A percentile compares a stretch with the other conserved stretches of the same genome.
phyloP scores from a whole-genome alignment of 37 sponge, comb jelly and placozoan species.

The Geodia barretti region DNA sequence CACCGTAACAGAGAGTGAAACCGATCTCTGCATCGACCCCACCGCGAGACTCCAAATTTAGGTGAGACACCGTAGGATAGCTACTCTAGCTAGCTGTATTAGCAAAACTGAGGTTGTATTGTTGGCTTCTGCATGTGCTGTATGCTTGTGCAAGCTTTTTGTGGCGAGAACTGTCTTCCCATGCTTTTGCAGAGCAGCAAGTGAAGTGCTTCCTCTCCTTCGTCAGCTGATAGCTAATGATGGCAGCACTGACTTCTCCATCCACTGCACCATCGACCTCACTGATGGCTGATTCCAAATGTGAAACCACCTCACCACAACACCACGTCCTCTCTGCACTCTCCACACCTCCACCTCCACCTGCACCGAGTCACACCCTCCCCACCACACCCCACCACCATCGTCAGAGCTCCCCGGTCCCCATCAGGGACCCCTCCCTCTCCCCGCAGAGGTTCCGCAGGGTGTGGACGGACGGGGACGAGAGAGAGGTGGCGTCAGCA shows the following conservation, averaged over 20 bases:
- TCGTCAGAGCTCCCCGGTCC: not conserved
- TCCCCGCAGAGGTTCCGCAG: not conserved
- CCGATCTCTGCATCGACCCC: no score
- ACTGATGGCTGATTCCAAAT: not conserved
- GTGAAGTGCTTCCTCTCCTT: not conserved
- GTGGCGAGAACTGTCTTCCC: no score
- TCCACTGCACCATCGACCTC: not conserved
- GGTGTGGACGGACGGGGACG: not conserved
- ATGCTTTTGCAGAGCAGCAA: not conserved
- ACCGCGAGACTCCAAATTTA: no score
- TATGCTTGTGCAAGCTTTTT: no score
- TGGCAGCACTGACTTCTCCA: no score
- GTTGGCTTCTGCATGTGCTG: no score
- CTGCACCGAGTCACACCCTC: not conserved
- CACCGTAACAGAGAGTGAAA: no score
- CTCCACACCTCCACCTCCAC: not conserved
- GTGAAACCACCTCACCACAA: not conserved
- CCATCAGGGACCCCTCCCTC: not conserved
- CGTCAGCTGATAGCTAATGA: no score
- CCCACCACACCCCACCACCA: not conserved
- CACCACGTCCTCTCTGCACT: not conserved
- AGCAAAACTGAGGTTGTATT: no score
- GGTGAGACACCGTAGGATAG: no score
- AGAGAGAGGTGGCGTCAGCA: not conserved
- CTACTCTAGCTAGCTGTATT: no score